Base-by-base conservation (phyloP, 1,140 invertebrate species). In the Atopsyche davidsoni region DNA sequence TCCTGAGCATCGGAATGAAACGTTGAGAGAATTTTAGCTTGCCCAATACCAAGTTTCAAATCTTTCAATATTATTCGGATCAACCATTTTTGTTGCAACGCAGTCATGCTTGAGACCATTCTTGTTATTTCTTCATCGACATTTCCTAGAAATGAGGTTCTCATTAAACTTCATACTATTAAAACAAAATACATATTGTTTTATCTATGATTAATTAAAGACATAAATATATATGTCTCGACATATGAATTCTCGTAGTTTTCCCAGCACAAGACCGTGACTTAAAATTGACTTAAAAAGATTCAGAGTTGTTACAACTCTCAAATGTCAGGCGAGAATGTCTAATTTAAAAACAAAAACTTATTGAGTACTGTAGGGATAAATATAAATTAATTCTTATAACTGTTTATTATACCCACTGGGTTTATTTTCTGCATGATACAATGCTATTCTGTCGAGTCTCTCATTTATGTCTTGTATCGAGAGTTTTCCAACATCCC, bases 61-160 rank as follows among this genome's bases (percentile, higher is more conserved):
- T 89, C 80, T 68, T 95, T 95, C 2, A 96, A 66, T 35, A 97
- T 79, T 41, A 96, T 85, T 54, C 90, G 72, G 2, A 93, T 86
- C 0, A 96, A 67, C 92, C 92, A 96, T 70, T 92, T 92, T 50
- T 89, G 78, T 63, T 95, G 89, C 18, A 78, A 51, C 1, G 85
- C 77, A n/a, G 79, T 80, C 58, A 84, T 73, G 31, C 73, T 71
- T 16, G 75, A 68, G 2, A 85, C 59, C 36, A 86, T 64, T 23
- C 68, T 61, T 2, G 72, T 66, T 14, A 86, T 60, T 44, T 71
- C 72, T 39, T 76, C 62, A 53, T 79, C 74, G 36, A 78, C 68
- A 2, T 65, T 70, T 61, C 64, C 64, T 72, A 38, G 23, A 57
- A 42, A 55, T 39, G n/a, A n/a, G n/a, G n/a, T n/a, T n/a, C n/a